Conservation (phyloP, 2,797 vertebrate genomes). For the Huso huso region DNA sequence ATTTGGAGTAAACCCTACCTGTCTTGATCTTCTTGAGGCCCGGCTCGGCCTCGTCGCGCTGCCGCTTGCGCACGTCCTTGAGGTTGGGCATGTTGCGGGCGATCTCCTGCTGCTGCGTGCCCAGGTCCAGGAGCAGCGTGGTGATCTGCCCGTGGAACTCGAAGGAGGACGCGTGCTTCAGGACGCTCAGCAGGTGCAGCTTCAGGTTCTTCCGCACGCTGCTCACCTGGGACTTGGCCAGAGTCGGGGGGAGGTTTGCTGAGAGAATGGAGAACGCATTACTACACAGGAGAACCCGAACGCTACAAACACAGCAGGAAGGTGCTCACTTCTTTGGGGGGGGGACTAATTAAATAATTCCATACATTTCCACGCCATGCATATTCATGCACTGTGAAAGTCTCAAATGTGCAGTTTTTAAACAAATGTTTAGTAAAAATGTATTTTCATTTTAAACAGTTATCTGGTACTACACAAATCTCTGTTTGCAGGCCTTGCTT, state of each 20-base stretch:
- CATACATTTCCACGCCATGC: too few relatives aligned
- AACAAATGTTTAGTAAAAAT: too few relatives aligned
- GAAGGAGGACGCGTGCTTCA: constrained; percentile 77
- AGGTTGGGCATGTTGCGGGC: constrained; percentile 67
- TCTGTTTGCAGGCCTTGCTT: too few relatives aligned
- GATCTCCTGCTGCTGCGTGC: constrained; percentile 83
- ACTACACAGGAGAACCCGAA: too few relatives aligned
- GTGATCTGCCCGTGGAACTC: constrained; percentile 89
- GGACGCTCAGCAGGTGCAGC: constrained; percentile 79
- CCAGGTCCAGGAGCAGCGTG: constrained; percentile 83
- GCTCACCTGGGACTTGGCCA: constrained; percentile 95
- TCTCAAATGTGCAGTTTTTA: too few relatives aligned
- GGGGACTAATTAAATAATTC: too few relatives aligned
- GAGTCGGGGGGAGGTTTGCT: constrained; percentile 87
- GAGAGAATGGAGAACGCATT: not conserved
- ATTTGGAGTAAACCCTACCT: constrained; percentile 43
- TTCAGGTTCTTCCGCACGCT: constrained; percentile 92
- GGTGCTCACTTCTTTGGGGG: too few relatives aligned
- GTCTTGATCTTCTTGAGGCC: constrained; percentile 85
- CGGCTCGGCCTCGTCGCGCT: constrained; percentile 68
- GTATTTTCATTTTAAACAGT: too few relatives aligned
- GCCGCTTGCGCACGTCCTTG: constrained; percentile 70
- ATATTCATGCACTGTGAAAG: too few relatives aligned
- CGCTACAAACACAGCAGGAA: too few relatives aligned
- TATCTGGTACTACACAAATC: too few relatives aligned